Evolutionary conservation across 2,888 invertebrate genomes (phyloP).

Genomic region (Euclidia mi): DNA sequence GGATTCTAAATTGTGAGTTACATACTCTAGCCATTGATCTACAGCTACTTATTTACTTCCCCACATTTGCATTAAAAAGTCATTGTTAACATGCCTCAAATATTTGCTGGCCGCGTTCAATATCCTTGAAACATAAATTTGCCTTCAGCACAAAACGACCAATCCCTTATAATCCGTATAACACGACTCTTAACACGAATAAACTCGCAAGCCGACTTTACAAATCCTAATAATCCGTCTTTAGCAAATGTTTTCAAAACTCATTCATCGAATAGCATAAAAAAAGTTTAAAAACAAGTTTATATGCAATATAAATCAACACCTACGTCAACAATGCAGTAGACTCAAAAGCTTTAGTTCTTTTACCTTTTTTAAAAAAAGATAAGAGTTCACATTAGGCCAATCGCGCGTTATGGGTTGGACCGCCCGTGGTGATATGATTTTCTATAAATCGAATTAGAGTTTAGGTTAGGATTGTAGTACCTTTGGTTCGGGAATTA

Average conservation of each 20-base stretch:
- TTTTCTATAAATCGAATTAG: too few species aligned
- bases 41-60: too few species aligned
- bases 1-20: too few species aligned
- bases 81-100: too few species aligned
- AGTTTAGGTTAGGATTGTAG: conserved; percentile 16
- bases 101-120: too few species aligned
- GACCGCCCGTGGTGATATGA: conserved; percentile 46
- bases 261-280: background rate
- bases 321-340: conserved; percentile 53
- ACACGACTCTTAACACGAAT: background rate
- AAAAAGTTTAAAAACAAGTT: conserved; percentile 12
- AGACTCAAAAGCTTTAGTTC: conserved; percentile 61
- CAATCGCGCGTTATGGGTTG: conserved; percentile 48
- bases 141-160: too few species aligned
- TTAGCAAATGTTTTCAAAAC: background rate
- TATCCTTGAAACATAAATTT: too few species aligned
- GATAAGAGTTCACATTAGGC: conserved; percentile 61
- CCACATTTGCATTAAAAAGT: too few species aligned
- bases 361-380: conserved; percentile 55
- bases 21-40: too few species aligned
- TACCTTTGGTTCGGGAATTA: background rate
- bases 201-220: background rate
- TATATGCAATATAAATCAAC: conserved; percentile 64
- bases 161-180: background rate
- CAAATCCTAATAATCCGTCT: background rate